Conservation (phyloP, 2,888 invertebrate genomes). For the Agrilus biguttatus region DNA sequence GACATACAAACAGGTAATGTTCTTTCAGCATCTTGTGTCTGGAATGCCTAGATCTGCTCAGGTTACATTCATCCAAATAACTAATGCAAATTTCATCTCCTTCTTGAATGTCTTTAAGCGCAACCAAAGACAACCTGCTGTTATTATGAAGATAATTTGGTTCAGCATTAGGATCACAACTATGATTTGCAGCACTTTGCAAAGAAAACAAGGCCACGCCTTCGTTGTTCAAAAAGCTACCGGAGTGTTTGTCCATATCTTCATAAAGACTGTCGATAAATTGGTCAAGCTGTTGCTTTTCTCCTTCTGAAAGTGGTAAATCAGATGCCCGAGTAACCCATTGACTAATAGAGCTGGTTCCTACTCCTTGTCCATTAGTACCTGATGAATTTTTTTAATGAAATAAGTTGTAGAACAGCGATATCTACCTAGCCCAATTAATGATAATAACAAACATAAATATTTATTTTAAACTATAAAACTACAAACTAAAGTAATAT, state of each 20-base stretch:
- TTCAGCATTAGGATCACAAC: constrained; percentile 79
- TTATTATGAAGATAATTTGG: constrained; percentile 74
- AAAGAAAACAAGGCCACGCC: constrained; percentile 75
- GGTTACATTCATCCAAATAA: constrained; percentile 75
- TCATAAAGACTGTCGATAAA: constrained; percentile 73
- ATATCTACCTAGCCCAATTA: too few relatives aligned
- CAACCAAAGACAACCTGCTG: constrained; percentile 57
- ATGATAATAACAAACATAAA: too few relatives aligned
- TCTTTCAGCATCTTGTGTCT: constrained; percentile 67
- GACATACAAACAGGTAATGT: constrained; percentile 70
- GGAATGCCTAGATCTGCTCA: constrained; percentile 70
- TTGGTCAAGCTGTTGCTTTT: constrained; percentile 48
- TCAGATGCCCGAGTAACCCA: constrained; percentile 72
- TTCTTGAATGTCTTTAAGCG: constrained; percentile 52
- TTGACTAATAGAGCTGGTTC: constrained; percentile 74
- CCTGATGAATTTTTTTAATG: constrained; percentile 36
- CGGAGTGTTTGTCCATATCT: constrained; percentile 62
- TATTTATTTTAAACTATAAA: not conserved
- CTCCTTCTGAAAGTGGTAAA: constrained; percentile 48
- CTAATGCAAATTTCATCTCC: constrained; percentile 85
- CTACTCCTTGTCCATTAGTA: constrained; percentile 92
- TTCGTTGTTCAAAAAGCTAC: constrained; percentile 79
- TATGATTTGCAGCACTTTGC: constrained; percentile 89
- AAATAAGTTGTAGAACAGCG: not conserved
- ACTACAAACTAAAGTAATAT: constrained; percentile 28